A percentile compares a stretch with the other conserved stretches of the same genome.
These are phyloP conservation scores for Drosophila pandora DNA, from an alignment of 1,140 invertebrate genomes.

Conservation along the genomic window DNA sequence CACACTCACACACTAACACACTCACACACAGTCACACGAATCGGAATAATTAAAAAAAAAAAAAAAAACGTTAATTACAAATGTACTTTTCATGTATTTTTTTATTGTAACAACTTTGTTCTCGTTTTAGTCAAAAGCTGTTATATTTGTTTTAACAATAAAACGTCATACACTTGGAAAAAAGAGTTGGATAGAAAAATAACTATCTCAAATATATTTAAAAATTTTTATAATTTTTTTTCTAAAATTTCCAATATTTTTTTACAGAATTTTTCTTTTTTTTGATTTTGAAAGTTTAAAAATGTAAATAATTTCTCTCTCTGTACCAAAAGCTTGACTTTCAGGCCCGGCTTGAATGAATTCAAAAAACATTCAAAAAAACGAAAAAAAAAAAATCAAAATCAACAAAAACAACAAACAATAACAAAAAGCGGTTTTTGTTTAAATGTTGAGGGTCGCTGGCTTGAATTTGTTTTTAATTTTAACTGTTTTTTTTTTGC, in stretches of 20 bases:
- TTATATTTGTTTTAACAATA: slow-evolving; percentile 8
- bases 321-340: slow-evolving; percentile 45
- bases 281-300: neutral
- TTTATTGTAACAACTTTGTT: slow-evolving; percentile 37
- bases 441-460: slow-evolving; percentile 58
- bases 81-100: slow-evolving; percentile 19
- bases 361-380: slow-evolving; percentile 29
- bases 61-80: slow-evolving; percentile 37
- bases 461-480: slow-evolving; percentile 14
- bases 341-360: slow-evolving; percentile 41
- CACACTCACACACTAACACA: neutral
- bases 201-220: no score
- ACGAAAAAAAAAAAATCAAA: neutral
- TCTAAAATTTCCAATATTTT: neutral
- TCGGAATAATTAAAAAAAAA: slow-evolving; percentile 28
- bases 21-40: neutral
- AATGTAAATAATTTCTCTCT: slow-evolving; percentile 1
- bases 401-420: slow-evolving; percentile 32
- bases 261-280: neutral
- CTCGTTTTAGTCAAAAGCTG: slow-evolving; percentile 48
- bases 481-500: slow-evolving; percentile 1
- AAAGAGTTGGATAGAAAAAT: neutral
- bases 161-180: slow-evolving; percentile 17
- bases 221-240: neutral
- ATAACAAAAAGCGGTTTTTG: slow-evolving; percentile 59